Percentiles rank a stretch among this genome's conserved stretches.
phyloP scores from a whole-genome alignment of 2,888 invertebrate species.

The Amaurobius ferox region DNA sequence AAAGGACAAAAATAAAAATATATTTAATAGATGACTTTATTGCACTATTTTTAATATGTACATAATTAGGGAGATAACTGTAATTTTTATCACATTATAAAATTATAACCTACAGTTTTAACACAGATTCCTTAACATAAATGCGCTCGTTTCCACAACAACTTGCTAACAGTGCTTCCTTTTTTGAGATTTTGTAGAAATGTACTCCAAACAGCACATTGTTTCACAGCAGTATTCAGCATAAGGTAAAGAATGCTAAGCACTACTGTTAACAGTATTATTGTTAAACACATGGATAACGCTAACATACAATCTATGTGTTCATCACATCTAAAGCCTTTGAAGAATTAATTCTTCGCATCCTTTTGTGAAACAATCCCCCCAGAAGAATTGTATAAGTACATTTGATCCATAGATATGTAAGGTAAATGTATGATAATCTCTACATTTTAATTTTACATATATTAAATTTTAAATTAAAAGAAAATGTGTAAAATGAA shows the following conservation, averaged over 20 bases:
- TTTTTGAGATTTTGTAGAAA: not conserved
- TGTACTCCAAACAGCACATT: not conserved
- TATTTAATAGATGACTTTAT: not conserved
- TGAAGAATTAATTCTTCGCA: not conserved
- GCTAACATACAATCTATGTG: not conserved
- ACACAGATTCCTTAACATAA: not conserved
- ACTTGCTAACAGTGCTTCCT: not conserved
- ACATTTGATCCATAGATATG: not conserved
- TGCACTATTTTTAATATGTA: not conserved
- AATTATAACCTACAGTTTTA: conserved; percentile 47
- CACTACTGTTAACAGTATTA: not conserved
- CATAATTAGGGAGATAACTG: not conserved
- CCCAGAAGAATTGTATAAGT: not conserved
- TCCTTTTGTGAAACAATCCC: not conserved
- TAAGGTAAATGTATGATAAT: no score
- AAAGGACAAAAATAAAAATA: not conserved
- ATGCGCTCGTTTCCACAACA: not conserved
- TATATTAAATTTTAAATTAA: no score
- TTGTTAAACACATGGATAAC: not conserved
- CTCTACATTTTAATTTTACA: no score
- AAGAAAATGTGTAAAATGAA: no score
- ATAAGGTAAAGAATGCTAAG: not conserved
- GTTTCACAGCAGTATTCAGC: conserved; percentile 13
- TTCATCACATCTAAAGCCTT: conserved; percentile 12
- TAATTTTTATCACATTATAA: conserved; percentile 41